Percentiles rank a stretch among this genome's conserved stretches.
phyloP scores from a whole-genome alignment of 2,888 invertebrate species.

The Cryptus armator region DNA sequence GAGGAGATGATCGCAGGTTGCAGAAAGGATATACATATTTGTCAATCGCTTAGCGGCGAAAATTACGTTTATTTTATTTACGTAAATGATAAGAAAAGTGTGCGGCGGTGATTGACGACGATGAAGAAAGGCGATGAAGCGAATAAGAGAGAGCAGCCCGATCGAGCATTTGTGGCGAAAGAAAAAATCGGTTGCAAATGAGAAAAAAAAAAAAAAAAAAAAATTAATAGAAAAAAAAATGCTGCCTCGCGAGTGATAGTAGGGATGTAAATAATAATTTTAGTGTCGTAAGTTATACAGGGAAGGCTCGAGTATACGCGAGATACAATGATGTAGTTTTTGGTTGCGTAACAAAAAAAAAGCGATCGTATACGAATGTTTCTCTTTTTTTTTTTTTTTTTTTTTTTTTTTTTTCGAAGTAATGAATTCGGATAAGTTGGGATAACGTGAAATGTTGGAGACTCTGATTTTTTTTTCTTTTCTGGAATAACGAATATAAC shows the following conservation, averaged over 20 bases:
- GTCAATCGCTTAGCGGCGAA: conserved; percentile 31
- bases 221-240: conserved; percentile 27
- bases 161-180: conserved; percentile 4
- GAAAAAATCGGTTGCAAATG: conserved; percentile 6
- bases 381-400: conserved; percentile 2
- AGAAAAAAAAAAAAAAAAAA: conserved; percentile 2
- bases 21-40: conserved; percentile 36
- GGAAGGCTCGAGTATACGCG: conserved; percentile 49
- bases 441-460: neutral
- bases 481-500: conserved; percentile 25
- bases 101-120: conserved; percentile 7
- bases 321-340: conserved; percentile 16
- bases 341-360: conserved; percentile 29
- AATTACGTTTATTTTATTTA: conserved; percentile 36
- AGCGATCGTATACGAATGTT: conserved; percentile 35
- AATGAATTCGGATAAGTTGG: conserved; percentile 4
- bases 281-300: conserved; percentile 51
- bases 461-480: conserved; percentile 11
- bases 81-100: conserved; percentile 26
- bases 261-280: conserved; percentile 63
- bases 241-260: conserved; percentile 63
- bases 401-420: conserved; percentile 26
- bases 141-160: neutral
- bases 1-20: conserved; percentile 44
- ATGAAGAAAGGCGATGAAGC: neutral